Percentiles rank a stretch among this genome's conserved stretches.
These are phyloP conservation scores for Brachirus orientalis DNA, from an alignment of 2,113 vertebrate genomes.

Conservation along the genomic window DNA sequence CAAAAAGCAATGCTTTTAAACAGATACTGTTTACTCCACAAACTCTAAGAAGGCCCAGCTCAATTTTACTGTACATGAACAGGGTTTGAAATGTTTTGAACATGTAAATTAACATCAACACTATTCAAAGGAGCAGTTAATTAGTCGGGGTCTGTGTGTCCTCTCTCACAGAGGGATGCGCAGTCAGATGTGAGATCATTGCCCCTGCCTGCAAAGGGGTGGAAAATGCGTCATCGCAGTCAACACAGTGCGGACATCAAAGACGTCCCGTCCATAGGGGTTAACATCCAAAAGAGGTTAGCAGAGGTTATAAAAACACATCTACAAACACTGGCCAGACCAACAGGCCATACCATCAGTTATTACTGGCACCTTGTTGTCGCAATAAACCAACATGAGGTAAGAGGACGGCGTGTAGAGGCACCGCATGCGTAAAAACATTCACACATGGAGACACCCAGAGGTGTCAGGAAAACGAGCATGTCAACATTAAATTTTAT, in stretches of 20 bases:
- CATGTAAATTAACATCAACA: neutral
- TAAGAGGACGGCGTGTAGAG: conserved; percentile 35
- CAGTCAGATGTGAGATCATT: conserved; percentile 68
- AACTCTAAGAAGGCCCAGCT: too few relatives aligned
- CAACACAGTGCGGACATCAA: conserved; percentile 62
- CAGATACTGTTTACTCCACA: too few relatives aligned
- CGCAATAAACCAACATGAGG: conserved; percentile 59
- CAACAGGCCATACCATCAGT: conserved; percentile 44
- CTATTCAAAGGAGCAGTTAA: neutral
- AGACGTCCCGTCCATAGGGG: conserved; percentile 41
- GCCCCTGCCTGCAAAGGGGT: conserved; percentile 40
- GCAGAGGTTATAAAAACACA: conserved; percentile 70
- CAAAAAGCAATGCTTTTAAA: too few relatives aligned
- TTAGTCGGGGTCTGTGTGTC: conserved; percentile 6
- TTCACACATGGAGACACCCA: conserved; percentile 45
- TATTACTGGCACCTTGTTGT: conserved; percentile 59
- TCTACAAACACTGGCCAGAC: conserved; percentile 57
- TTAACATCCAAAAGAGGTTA: conserved; percentile 65
- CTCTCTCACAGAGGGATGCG: conserved; percentile 33
- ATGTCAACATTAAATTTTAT: conserved; percentile 56
- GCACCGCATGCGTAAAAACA: conserved; percentile 38
- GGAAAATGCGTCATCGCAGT: conserved; percentile 67
- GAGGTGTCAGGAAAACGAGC: conserved; percentile 62
- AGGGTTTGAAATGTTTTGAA: too few relatives aligned
- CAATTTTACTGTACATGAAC: too few relatives aligned